Percentiles rank a stretch among this genome's conserved stretches.
Conservation (phyloP, 2,888 invertebrate species). For the Zygaena filipendulae region DNA sequence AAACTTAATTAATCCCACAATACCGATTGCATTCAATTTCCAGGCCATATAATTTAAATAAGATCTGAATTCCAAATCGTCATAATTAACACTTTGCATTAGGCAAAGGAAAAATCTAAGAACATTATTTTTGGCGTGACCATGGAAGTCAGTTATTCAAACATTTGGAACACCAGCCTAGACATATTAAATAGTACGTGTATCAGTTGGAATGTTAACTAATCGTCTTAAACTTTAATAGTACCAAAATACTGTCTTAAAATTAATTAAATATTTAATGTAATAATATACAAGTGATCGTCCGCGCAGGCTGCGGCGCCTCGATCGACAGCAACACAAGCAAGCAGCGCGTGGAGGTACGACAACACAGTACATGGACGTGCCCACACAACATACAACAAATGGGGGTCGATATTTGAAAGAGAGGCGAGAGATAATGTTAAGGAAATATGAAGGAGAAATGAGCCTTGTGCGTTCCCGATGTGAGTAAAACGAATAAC, state of each 20-base stretch:
- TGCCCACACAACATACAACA: background rate
- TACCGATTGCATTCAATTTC: too few relatives aligned
- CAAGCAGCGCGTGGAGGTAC: conserved; percentile 7
- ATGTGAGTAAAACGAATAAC: too few relatives aligned
- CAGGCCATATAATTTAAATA: too few relatives aligned
- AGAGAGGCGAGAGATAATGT: too few relatives aligned
- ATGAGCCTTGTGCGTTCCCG: conserved; percentile 19
- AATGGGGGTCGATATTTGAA: background rate
- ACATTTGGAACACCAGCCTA: too few relatives aligned
- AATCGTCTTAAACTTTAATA: conserved; percentile 39
- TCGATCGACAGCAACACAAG: conserved; percentile 15
- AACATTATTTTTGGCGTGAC: too few relatives aligned
- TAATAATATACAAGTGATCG: conserved; percentile 34
- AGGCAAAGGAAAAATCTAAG: too few relatives aligned
- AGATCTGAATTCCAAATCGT: too few relatives aligned
- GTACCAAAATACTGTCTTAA: conserved; percentile 52
- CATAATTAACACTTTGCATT: too few relatives aligned
- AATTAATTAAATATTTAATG: conserved; percentile 47
- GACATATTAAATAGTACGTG: conserved; percentile 27
- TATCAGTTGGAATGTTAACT: conserved; percentile 63
- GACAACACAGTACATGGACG: background rate
- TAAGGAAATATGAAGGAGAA: too few relatives aligned
- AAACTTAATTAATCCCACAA: too few relatives aligned
- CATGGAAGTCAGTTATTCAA: too few relatives aligned
- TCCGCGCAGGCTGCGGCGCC: conserved; percentile 23